Evolutionary conservation across 1,140 invertebrate species (phyloP).

Genomic region (Anadara kagoshimensis): DNA sequence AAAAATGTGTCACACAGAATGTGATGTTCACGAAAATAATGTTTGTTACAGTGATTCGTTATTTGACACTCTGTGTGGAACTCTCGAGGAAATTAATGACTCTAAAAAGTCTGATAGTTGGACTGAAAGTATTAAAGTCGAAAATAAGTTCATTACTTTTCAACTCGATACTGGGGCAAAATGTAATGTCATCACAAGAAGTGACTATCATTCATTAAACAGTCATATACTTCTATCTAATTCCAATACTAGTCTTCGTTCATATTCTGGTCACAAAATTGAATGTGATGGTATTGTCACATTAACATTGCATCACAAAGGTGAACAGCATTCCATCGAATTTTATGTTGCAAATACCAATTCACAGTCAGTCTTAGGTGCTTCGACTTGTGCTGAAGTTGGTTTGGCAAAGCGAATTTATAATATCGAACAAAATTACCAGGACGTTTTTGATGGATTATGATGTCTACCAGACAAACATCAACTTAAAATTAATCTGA

Average conservation of each 20-base stretch:
- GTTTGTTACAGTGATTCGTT: too few species aligned
- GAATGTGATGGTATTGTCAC: constrained; percentile 9
- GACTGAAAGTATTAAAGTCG: too few species aligned
- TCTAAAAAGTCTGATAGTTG: too few species aligned
- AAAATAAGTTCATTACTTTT: too few species aligned
- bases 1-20: not conserved
- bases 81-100: too few species aligned
- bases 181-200: too few species aligned
- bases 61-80: too few species aligned
- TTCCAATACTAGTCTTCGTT: too few species aligned
- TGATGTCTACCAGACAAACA: constrained; percentile 32
- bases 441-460: constrained; percentile 39
- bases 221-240: too few species aligned
- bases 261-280: constrained; percentile 8
- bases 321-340: not conserved
- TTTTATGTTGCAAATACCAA: constrained; percentile 13
- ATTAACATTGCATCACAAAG: not conserved
- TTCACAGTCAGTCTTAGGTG: constrained; percentile 9
- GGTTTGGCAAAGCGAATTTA: constrained; percentile 5
- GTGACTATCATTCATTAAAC: too few species aligned
- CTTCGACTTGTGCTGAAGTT: not conserved
- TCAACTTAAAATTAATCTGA: constrained; percentile 49
- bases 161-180: too few species aligned
- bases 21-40: too few species aligned
- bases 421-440: constrained; percentile 7